phyloP scores from a whole-genome alignment of 2,888 invertebrate genomes.

The Diadromus collaris region DNA sequence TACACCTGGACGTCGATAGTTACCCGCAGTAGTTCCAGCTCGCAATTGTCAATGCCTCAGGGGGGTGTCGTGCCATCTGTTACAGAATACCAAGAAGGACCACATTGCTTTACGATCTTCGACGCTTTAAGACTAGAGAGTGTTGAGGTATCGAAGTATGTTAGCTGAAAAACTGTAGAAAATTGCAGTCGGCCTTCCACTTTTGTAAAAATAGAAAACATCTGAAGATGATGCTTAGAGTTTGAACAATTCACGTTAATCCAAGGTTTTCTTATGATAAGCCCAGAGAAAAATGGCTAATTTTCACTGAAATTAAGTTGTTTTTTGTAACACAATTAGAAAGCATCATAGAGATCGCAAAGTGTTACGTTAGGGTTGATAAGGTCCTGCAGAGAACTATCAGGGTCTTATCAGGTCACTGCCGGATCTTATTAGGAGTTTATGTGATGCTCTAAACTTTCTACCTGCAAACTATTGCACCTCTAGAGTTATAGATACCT shows the following conservation, averaged over 20 bases:
- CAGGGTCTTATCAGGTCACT: no score
- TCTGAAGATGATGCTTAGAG: not conserved
- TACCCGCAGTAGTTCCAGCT: not conserved
- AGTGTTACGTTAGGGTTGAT: no score
- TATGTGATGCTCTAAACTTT: not conserved
- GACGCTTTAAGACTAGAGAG: no score
- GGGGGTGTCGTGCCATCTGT: conserved; percentile 8
- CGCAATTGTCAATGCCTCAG: conserved; percentile 16
- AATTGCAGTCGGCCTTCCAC: not conserved
- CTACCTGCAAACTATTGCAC: not conserved
- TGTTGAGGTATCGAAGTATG: no score
- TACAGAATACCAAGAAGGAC: conserved; percentile 1
- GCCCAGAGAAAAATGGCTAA: no score
- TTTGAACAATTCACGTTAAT: no score
- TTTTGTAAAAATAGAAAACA: not conserved
- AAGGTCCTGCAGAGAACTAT: no score
- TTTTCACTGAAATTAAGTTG: no score
- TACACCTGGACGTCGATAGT: conserved; percentile 17
- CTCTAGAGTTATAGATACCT: not conserved
- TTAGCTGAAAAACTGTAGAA: not conserved
- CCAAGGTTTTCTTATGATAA: no score
- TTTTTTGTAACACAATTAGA: no score
- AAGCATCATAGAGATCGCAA: no score
- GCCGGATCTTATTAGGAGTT: no score
- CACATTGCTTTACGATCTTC: not conserved